A percentile compares a stretch with the other conserved stretches of the same genome.
phyloP scores from a whole-genome alignment of 2,888 invertebrate genomes.

The Ormia ochracea region DNA sequence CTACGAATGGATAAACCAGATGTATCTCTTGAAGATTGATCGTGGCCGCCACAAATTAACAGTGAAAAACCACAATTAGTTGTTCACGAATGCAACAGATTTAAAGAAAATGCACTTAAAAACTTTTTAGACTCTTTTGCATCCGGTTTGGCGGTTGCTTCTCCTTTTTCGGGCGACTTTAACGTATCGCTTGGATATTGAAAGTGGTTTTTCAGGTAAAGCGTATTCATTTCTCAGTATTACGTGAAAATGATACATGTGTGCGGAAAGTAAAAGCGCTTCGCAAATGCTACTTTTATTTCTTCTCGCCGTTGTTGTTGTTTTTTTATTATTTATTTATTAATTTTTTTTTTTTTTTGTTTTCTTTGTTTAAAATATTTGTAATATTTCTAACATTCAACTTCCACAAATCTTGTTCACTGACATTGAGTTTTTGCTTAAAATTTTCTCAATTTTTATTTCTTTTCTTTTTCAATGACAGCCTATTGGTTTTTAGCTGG shows the following conservation, averaged over 20 bases:
- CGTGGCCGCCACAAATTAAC: no score
- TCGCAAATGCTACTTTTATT: slow-evolving; percentile 11
- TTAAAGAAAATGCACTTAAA: neutral
- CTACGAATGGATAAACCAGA: no score
- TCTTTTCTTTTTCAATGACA: slow-evolving; percentile 26
- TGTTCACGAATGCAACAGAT: neutral
- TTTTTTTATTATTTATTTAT: neutral
- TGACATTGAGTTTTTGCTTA: slow-evolving; percentile 61
- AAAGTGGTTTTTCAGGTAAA: slow-evolving; percentile 64
- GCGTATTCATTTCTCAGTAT: slow-evolving; percentile 34
- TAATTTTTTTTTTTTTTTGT: no score
- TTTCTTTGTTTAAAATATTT: no score
- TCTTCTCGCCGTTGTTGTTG: neutral
- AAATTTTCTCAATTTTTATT: slow-evolving; percentile 3
- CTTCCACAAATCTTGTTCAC: slow-evolving; percentile 49
- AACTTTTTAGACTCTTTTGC: neutral
- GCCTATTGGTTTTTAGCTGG: slow-evolving; percentile 25
- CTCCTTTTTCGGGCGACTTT: neutral
- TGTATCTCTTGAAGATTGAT: no score
- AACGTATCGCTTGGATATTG: slow-evolving; percentile 11
- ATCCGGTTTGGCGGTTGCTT: slow-evolving; percentile 19
- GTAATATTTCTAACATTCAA: slow-evolving; percentile 23
- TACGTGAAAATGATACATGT: slow-evolving; percentile 53
- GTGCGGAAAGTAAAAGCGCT: slow-evolving; percentile 62
- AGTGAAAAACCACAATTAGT: no score